Evolutionary conservation across 2,113 vertebrate genomes (phyloP).

Genomic region (Excalfactoria chinensis): DNA sequence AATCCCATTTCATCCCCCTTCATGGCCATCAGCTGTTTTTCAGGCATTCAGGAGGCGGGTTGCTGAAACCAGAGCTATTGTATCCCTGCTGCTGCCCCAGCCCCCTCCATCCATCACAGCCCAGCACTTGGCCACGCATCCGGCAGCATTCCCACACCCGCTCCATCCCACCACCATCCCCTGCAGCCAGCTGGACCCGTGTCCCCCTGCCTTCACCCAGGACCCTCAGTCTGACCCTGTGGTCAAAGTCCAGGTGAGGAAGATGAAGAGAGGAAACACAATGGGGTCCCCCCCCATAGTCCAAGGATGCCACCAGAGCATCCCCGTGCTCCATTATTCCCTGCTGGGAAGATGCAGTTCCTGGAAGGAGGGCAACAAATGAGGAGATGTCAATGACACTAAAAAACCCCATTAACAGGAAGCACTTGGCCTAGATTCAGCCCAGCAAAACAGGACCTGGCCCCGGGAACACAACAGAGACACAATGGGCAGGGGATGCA

Average conservation of each 20-base stretch:
- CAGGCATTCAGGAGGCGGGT: conserved; percentile 63
- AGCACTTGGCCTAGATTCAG: neutral
- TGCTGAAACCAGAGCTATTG: conserved; percentile 61
- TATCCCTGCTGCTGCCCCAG: neutral
- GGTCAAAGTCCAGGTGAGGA: neutral
- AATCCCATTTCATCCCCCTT: conserved; percentile 75
- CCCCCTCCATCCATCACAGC: neutral
- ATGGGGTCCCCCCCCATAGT: neutral
- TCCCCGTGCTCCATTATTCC: fast-evolving
- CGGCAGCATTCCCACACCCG: fast-evolving
- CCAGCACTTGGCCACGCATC: neutral
- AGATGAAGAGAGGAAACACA: neutral
- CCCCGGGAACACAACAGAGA: neutral
- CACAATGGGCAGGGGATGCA: neutral
- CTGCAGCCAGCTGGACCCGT: fast-evolving
- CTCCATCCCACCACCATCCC: neutral
- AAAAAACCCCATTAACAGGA: neutral
- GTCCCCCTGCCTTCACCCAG: fast-evolving
- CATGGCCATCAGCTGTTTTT: conserved; percentile 75
- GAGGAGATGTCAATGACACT: neutral
- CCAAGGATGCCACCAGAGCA: fast-evolving
- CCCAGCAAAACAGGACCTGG: neutral
- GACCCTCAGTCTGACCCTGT: neutral
- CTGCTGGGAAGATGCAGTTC: fast-evolving
- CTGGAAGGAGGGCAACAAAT: neutral